Percentiles rank a stretch among this genome's conserved stretches.
Evolutionary conservation across 2,113 vertebrate species (phyloP).

Genomic region (Python bivittatus): DNA sequence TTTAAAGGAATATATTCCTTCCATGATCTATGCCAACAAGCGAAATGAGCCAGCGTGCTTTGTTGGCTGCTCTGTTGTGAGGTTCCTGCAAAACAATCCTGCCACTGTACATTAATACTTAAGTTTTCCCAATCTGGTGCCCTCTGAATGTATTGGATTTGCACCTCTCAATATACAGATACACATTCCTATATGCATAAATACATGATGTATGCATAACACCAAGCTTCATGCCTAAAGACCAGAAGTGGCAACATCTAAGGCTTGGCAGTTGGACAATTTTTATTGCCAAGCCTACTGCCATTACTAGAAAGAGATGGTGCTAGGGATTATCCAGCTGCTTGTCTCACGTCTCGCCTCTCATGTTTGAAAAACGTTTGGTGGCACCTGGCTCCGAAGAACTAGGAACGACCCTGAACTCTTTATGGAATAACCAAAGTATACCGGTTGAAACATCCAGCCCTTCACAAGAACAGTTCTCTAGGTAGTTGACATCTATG

Average conservation of each 20-base stretch:
- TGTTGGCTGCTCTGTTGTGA: no score
- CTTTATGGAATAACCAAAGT: not conserved
- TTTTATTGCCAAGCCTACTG: not conserved
- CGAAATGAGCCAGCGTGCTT: no score
- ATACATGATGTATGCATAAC: not conserved
- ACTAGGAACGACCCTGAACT: not conserved
- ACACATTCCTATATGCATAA: not conserved
- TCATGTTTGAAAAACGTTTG: not conserved
- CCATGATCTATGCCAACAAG: no score
- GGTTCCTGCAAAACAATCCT: no score
- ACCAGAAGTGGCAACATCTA: not conserved
- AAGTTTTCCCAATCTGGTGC: no score
- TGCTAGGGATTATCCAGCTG: not conserved
- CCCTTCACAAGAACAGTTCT: not conserved
- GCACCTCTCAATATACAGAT: no score
- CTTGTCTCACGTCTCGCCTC: not conserved
- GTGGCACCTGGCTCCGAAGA: not conserved
- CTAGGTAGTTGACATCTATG: not conserved
- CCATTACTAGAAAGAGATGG: not conserved
- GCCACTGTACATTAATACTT: no score
- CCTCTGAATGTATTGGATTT: no score
- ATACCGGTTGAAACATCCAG: not conserved
- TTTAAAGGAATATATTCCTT: no score
- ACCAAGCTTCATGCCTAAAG: not conserved
- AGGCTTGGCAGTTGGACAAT: not conserved